phyloP scores from a whole-genome alignment of 92 coral and sea anemone genomes.

The Phenganax stokvisi region DNA sequence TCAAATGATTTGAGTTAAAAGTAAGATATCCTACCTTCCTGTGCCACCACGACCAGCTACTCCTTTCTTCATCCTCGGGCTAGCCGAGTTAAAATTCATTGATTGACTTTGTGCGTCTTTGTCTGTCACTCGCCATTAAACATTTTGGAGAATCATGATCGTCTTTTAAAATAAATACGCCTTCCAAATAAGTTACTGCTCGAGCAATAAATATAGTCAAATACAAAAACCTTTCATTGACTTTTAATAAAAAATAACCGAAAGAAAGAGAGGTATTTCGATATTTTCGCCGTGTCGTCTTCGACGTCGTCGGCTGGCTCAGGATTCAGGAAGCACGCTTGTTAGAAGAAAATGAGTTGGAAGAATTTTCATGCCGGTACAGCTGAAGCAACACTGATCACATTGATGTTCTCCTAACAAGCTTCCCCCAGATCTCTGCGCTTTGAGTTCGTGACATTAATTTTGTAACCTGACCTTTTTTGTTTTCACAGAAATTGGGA shows the following conservation, averaged over 20 bases:
- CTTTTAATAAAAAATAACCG: constrained; percentile 21
- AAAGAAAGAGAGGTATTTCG: neutral
- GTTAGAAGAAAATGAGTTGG: constrained; percentile 20
- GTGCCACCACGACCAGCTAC: constrained; percentile 20
- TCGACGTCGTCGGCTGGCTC: constrained; percentile 23
- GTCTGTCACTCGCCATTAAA: constrained; percentile 30
- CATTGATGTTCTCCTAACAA: neutral
- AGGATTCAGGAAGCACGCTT: constrained; percentile 33
- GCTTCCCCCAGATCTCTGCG: constrained; percentile 9
- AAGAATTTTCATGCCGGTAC: constrained; percentile 12
- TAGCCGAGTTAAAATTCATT: constrained; percentile 35
- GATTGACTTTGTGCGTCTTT: neutral
- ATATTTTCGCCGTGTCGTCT: neutral
- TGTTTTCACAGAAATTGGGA: too few relatives aligned
- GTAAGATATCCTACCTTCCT: constrained; percentile 12
- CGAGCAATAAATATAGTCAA: constrained; percentile 18
- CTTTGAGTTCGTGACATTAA: too few relatives aligned
- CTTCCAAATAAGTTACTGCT: constrained; percentile 22
- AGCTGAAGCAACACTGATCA: neutral
- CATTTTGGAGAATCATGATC: neutral
- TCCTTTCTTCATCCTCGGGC: constrained; percentile 30
- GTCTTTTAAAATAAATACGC: constrained; percentile 10
- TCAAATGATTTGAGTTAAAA: neutral
- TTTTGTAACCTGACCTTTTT: too few relatives aligned
- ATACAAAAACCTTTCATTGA: constrained; percentile 17